Evolutionary conservation across 2,113 vertebrate species (phyloP), one percentile per base, ranked within the genome.

Genomic region (Fukomys damarensis): DNA sequence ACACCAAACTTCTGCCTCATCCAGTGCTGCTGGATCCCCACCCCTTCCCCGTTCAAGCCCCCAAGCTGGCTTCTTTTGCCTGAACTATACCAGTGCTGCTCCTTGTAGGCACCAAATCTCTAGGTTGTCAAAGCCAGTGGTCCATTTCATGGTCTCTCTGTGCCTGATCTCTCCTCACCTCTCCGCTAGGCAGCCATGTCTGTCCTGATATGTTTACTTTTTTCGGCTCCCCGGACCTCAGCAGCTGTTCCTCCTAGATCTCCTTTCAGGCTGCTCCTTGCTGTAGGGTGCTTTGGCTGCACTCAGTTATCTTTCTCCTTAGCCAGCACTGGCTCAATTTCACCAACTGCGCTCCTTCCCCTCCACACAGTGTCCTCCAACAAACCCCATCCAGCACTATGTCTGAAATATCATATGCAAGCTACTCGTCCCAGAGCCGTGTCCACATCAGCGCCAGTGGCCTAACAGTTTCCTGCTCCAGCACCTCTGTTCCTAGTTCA

Each of bases 61-160:
- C 80, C 13, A 35, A 56, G 0, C 20, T 82, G 72, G 13, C 38
- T 35, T 28, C 72, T 66, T 8, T 13, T 24, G 19, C 84, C 24
- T n/a, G 49, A 0, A 46, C 28, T 32, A 30, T 22, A 20, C 0
- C 13, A 58, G 11, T 0, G 0, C 24, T 28, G n/a, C 3, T 19
- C 58, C 9, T 0, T 0, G 54, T 49, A 10, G 28, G 17, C 65
- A 12, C n/a, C 70, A 24, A n/a, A 52, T 24, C 2, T 30, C 61
- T 17, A 54, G 9, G 30, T 32, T 22, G 32, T 41, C 56, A 65
- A 72, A 38, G 24, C 32, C 32, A 54, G 28, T 3, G 13, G 4
- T n/a, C 59, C 68, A 1, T 19, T 26, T 38, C 74, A 81, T 24
- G 24, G 41, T 56, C 59, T 19, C 11, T 59, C 46, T 20, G 6